Evolutionary conservation across 1,140 invertebrate species (phyloP).

Genomic region (Zeugodacus cucurbitae): DNA sequence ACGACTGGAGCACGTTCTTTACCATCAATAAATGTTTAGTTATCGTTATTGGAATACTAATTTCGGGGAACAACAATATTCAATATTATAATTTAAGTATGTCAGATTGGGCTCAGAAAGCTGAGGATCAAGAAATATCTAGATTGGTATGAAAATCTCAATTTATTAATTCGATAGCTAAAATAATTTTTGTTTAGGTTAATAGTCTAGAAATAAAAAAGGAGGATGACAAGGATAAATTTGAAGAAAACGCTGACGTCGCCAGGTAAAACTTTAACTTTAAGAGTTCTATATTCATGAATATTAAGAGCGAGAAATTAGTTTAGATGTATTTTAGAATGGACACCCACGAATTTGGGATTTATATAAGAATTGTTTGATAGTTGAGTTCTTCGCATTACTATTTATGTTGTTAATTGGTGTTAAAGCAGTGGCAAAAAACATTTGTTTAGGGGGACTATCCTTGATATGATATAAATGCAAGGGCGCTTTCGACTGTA

Average conservation of each 20-base stretch:
- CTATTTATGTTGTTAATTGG: no score
- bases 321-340: neutral
- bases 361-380: no score
- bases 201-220: conserved; percentile 48
- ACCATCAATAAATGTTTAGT: no score
- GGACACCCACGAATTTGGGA: no score
- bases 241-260: conserved; percentile 51
- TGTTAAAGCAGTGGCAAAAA: no score
- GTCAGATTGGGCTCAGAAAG: conserved; percentile 61
- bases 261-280: conserved; percentile 50
- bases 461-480: no score
- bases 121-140: conserved; percentile 60
- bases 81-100: conserved; percentile 38
- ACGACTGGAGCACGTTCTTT: no score
- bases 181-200: conserved; percentile 46
- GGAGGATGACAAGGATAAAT: conserved; percentile 1
- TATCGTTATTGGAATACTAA: no score
- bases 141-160: conserved; percentile 49
- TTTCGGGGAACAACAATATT: no score
- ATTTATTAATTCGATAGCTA: neutral
- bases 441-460: no score
- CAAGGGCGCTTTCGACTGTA: no score
- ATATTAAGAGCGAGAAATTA: neutral
- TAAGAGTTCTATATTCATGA: neutral
- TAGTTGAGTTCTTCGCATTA: no score